Conservation (phyloP, 2,797 vertebrate species). For the Apogon talboti region DNA sequence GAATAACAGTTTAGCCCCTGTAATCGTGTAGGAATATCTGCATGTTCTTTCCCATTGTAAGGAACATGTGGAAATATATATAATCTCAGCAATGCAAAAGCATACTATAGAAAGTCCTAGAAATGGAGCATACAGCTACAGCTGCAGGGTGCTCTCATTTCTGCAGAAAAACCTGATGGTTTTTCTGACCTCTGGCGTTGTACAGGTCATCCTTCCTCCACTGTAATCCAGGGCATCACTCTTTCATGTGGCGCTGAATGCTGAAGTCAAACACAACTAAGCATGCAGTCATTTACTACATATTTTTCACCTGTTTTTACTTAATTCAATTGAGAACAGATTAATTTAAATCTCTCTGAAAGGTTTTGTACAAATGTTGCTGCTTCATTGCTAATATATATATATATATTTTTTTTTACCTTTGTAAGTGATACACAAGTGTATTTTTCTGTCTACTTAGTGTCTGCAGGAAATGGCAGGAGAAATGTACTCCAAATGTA, state of each 20-base stretch:
- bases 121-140: conserved; percentile 7
- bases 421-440: too few species aligned
- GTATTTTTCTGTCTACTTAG: too few species aligned
- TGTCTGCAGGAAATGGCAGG: too few species aligned
- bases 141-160: conserved; percentile 22
- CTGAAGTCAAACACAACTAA: conserved; percentile 14
- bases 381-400: too few species aligned
- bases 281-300: neutral
- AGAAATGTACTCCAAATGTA: too few species aligned
- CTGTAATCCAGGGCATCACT: conserved; percentile 31
- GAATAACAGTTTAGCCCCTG: neutral
- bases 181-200: conserved; percentile 3
- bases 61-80: conserved; percentile 7
- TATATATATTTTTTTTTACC: too few species aligned
- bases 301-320: neutral
- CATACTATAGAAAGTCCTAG: neutral
- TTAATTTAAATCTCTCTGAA: too few species aligned
- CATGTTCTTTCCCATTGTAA: neutral
- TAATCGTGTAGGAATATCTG: conserved; percentile 5
- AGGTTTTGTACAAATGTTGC: too few species aligned
- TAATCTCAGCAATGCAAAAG: neutral
- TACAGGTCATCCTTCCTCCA: too few species aligned
- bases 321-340: too few species aligned
- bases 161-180: conserved; percentile 22
- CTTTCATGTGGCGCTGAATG: conserved; percentile 5